Conservation (phyloP, 2,113 vertebrate genomes). For the Phaethon lepturus region DNA sequence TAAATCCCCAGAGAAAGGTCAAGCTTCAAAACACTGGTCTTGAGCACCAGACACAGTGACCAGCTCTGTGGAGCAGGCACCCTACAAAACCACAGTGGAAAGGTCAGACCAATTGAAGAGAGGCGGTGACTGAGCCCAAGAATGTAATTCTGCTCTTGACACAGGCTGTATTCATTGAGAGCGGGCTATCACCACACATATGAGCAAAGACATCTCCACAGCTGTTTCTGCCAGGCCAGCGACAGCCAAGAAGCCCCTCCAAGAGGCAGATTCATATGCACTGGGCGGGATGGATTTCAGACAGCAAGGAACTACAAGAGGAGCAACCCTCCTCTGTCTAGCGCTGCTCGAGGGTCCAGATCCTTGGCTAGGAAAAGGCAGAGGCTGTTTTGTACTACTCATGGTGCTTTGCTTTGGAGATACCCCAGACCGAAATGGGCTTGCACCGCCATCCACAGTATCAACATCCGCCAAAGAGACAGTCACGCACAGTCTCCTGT, state of each 20-base stretch:
- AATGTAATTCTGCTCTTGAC: background rate
- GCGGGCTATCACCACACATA: background rate
- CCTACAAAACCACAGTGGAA: background rate
- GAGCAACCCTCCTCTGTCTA: background rate
- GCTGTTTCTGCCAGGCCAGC: background rate
- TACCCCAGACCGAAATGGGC: background rate
- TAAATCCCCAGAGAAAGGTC: background rate
- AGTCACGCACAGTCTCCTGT: background rate
- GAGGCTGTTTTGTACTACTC: background rate
- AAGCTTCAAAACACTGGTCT: background rate
- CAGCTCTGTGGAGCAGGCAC: rapidly evolving
- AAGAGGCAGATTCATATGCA: rapidly evolving
- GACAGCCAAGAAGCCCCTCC: background rate
- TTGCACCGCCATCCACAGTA: background rate
- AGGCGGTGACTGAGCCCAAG: background rate
- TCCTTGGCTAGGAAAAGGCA: background rate
- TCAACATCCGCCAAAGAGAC: background rate
- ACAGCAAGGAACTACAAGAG: background rate
- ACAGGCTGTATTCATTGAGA: background rate
- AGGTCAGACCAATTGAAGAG: background rate
- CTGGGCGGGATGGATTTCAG: background rate
- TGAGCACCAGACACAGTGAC: background rate
- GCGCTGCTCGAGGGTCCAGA: rapidly evolving
- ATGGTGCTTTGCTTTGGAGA: background rate
- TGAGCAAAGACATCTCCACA: background rate